These are phyloP conservation scores for Aurelia sp. DNA, from an alignment of 30 jellyfish, hydroid and myxozoan species.

Conservation along the genomic window DNA sequence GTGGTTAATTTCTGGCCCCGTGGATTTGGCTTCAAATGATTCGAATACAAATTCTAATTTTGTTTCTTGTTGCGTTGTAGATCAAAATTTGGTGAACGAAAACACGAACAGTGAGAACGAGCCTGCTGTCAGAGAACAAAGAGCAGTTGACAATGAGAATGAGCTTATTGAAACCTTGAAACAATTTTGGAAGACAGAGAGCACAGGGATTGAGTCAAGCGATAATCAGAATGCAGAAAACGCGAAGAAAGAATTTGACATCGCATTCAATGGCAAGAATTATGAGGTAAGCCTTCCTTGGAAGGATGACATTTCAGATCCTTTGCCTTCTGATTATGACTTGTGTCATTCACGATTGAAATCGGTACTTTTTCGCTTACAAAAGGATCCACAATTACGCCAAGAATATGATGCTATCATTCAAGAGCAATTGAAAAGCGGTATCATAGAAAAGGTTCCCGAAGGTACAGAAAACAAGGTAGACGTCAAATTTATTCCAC, in stretches of 20 bases:
- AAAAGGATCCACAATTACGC: not conserved
- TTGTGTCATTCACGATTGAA: slow-evolving; percentile 11
- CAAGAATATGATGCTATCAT: slow-evolving; percentile 24
- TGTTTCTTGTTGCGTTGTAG: not conserved
- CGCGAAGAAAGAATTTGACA: not conserved
- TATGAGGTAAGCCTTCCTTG: slow-evolving; percentile 57
- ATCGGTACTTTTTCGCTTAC: slow-evolving; percentile 14
- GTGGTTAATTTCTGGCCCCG: slow-evolving; percentile 49
- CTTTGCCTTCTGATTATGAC: slow-evolving; percentile 15
- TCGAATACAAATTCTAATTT: slow-evolving; percentile 8
- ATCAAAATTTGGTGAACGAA: slow-evolving; percentile 1
- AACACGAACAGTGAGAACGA: not conserved
- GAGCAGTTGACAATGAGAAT: not conserved
- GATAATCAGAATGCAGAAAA: not conserved
- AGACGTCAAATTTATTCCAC: slow-evolving; percentile 13
- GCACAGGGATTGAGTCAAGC: not conserved
- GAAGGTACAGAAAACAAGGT: slow-evolving; percentile 1
- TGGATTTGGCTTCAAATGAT: not conserved
- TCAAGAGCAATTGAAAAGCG: slow-evolving; percentile 18
- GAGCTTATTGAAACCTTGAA: not conserved
- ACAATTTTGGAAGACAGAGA: not conserved
- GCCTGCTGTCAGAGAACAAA: not conserved
- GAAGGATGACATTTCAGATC: not conserved
- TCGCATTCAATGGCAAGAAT: not conserved
- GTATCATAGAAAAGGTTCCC: slow-evolving; percentile 27